Base-by-base conservation (phyloP, 2,113 vertebrate species). In the Polyodon spathula region DNA sequence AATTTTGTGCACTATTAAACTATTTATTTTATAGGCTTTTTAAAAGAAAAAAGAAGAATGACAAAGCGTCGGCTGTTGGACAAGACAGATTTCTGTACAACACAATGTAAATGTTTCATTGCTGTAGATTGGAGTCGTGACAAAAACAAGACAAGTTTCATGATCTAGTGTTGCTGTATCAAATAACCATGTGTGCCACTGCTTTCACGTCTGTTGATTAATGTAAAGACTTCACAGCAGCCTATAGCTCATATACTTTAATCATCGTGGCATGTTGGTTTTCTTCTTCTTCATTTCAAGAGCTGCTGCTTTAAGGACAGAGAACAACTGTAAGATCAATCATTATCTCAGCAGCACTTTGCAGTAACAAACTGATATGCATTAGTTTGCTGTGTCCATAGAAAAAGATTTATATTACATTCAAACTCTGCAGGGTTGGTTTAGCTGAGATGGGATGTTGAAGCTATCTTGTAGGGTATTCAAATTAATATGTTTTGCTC, bases 161-260 rank as follows among this genome's bases (percentile, higher is more conserved):
- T 27, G 56, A 58, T 39, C 9, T n/a, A 16, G 39, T 41, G 55
- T n/a, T n/a, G 37, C 55, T 39, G 37, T 58, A 16, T 58, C 40
- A 42, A 17, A 58, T 43, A 58, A 9, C n/a, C 7, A 12, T 16
- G 40, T 17, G n/a, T 7, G 6, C 40, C 15, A 16, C 15, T 8
- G 41, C 2, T 17, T 58, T 42, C 56, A 17, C 38, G 40, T 42
- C 4, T 14, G 8, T 41, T 58, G 56, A 58, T 58, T 43, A 42
- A 58, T 42, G 8, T 44, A 14, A 10, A 16, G 14, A 27, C 40
- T 6, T 5, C n/a, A 15, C 14, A 8, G 8, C 8, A 11, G 4
- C 27, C 40, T 17, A 17, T 27, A 58, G 42, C 56, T 58, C 14
- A n/a, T 9, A 27, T n/a, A 15, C 40, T 58, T 58, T 43, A 58